Percentiles rank a stretch among this genome's conserved stretches.
These are phyloP conservation scores for Drosophila prostipennis DNA, from an alignment of 2,888 invertebrate genomes.

Conservation along the genomic window DNA sequence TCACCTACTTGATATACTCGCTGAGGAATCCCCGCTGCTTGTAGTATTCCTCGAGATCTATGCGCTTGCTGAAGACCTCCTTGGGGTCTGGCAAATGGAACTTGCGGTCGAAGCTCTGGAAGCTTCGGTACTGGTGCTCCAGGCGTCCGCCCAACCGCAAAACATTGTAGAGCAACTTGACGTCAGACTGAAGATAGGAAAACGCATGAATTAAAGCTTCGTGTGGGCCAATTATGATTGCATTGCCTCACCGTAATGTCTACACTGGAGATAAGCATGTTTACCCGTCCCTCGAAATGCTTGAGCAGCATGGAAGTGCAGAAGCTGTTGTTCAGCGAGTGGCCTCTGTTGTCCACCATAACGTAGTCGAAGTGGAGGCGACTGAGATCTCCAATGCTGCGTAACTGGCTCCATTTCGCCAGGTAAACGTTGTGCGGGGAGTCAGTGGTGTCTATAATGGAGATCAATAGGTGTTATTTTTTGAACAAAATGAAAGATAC, in stretches of 20 bases:
- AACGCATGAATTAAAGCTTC: neutral
- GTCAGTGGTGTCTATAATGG: constrained; percentile 68
- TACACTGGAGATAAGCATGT: constrained; percentile 81
- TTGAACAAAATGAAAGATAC: no score
- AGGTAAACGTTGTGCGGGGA: constrained; percentile 79
- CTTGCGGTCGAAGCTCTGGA: constrained; percentile 77
- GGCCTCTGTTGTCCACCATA: constrained; percentile 82
- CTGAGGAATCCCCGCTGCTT: constrained; percentile 82
- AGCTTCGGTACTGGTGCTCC: constrained; percentile 70
- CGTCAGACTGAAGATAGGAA: constrained; percentile 71
- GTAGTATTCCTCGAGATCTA: constrained; percentile 83
- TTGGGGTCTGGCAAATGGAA: constrained; percentile 79
- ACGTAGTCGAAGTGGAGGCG: constrained; percentile 80
- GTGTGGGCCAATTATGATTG: neutral
- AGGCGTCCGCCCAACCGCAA: constrained; percentile 81
- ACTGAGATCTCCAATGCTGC: constrained; percentile 77
- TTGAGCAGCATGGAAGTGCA: constrained; percentile 82
- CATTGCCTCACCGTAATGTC: constrained; percentile 80
- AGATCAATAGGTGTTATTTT: constrained; percentile 1
- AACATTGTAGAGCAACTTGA: constrained; percentile 81
- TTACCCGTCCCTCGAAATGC: constrained; percentile 80
- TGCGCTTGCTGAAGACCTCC: constrained; percentile 73
- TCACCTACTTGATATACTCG: constrained; percentile 82
- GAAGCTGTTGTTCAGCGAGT: constrained; percentile 80
- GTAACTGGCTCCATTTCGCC: constrained; percentile 81